phyloP scores from a whole-genome alignment of 1,140 invertebrate genomes.

The Drosophila neocordata region DNA sequence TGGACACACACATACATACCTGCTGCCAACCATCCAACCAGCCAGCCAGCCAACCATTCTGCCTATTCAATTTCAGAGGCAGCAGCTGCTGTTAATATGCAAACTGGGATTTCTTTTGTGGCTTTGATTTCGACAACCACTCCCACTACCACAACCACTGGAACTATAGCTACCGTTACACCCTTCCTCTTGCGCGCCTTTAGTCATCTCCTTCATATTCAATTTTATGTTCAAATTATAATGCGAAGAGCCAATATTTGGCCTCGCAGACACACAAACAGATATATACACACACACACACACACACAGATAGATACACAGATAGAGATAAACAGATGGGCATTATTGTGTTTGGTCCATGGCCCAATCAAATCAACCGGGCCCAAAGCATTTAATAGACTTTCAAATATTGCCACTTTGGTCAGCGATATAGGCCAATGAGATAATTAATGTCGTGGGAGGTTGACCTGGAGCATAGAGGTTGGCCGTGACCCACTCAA shows the following conservation, averaged over 20 bases:
- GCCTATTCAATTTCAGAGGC: constrained; percentile 51
- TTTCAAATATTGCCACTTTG: constrained; percentile 80
- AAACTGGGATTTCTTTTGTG: constrained; percentile 80
- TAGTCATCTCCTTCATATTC: constrained; percentile 49
- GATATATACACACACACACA: background rate
- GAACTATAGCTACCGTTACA: background rate
- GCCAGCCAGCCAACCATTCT: constrained; percentile 15
- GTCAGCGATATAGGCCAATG: constrained; percentile 51
- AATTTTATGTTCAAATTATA: constrained; percentile 72
- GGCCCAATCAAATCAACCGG: constrained; percentile 53
- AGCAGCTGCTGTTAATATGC: constrained; percentile 78
- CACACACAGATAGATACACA: background rate
- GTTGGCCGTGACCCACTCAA: background rate
- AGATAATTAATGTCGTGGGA: constrained; percentile 80
- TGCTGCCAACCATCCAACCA: constrained; percentile 8
- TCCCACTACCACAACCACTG: background rate
- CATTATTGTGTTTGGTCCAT: constrained; percentile 28
- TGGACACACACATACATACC: background rate
- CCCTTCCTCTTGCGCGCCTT: background rate
- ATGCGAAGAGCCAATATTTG: constrained; percentile 47
- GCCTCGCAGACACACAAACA: constrained; percentile 20
- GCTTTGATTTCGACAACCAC: constrained; percentile 68
- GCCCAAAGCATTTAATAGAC: constrained; percentile 73
- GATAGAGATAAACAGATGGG: constrained; percentile 42
- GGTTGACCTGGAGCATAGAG: constrained; percentile 5